A percentile compares a stretch with the other conserved stretches of the same genome.
Conservation (phyloP, 2,797 vertebrate species). For the Platyrinchus mystaceus region DNA sequence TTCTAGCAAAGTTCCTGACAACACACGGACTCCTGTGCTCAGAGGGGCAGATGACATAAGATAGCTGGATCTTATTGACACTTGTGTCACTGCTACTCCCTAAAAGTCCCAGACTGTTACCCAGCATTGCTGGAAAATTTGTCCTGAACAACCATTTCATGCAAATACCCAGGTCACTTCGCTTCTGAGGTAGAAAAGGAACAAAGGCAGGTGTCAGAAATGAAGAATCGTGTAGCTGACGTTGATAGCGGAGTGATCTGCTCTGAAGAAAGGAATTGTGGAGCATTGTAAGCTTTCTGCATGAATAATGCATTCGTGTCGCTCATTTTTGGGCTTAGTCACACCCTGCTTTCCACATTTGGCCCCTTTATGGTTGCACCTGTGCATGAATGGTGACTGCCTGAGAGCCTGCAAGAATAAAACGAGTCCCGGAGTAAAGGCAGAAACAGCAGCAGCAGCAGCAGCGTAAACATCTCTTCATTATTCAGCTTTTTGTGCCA, state of each 20-base stretch:
- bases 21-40: neutral
- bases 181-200: neutral
- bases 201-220: slow-evolving; percentile 55
- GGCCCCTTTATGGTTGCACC: slow-evolving; percentile 57
- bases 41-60: neutral
- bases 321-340: slow-evolving; percentile 61
- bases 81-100: neutral
- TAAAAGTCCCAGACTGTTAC: neutral
- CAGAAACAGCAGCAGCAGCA: neutral
- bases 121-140: neutral
- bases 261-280: slow-evolving; percentile 11
- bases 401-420: slow-evolving; percentile 27
- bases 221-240: neutral
- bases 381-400: slow-evolving; percentile 51
- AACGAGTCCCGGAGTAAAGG: neutral
- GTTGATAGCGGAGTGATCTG: neutral
- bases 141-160: neutral
- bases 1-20: neutral
- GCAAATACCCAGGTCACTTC: neutral
- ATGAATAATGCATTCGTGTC: slow-evolving; percentile 59
- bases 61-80: fast-evolving
- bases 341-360: slow-evolving; percentile 64
- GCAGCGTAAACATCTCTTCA: neutral
- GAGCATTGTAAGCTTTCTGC: slow-evolving; percentile 33
- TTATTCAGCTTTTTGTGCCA: slow-evolving; percentile 49